Evolutionary conservation across 1,140 invertebrate genomes (phyloP), one percentile per base, ranked within the genome.

Genomic region (Anastrepha ludens): DNA sequence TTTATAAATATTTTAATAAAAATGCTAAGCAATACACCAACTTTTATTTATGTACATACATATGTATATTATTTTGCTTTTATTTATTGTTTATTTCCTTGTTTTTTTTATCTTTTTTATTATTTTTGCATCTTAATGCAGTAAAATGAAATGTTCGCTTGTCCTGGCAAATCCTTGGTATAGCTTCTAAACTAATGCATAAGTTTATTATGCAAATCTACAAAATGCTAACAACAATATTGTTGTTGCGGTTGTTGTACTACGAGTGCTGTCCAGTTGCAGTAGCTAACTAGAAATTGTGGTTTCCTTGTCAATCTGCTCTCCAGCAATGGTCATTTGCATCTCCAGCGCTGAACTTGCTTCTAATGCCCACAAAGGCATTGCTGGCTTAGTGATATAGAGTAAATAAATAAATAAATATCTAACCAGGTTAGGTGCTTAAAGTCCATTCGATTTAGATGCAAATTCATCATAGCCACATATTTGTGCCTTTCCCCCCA

Each of bases 371-470:
- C 47, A 55, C 44, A 55, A 81, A 81, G 47, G 5, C 44, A 17
- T 81, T 20, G 29, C 29, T 29, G 44, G 17, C 50, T 50, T 50
- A 20, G 47, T 78, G 39, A 78, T 50, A 50, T 78, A 78, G 8
- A 81, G 47, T 20, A 81, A 81, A 81, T 81, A 81, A 81, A 81
- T 55, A 81, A 81, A 81, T 78, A 47, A 50, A 55, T 20, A 78
- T 20, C 70, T 78, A 78, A 78, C 70, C 47, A 47, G 50, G 47
- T 13, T 55, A 55, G 47, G 47, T 55, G n/a, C 74, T 81, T 81
- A 81, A 39, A 41, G 60, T 88, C 47, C 88, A 91, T 91, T 91
- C 91, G 91, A 91, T 91, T 91, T 91, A 91, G 90, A 91, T 91
- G 91, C 91, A 91, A 91, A 91, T 91, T 91, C 91, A 90, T 91